Conservation (phyloP, 2,888 invertebrate genomes). For the Tanaodytes sp. region DNA sequence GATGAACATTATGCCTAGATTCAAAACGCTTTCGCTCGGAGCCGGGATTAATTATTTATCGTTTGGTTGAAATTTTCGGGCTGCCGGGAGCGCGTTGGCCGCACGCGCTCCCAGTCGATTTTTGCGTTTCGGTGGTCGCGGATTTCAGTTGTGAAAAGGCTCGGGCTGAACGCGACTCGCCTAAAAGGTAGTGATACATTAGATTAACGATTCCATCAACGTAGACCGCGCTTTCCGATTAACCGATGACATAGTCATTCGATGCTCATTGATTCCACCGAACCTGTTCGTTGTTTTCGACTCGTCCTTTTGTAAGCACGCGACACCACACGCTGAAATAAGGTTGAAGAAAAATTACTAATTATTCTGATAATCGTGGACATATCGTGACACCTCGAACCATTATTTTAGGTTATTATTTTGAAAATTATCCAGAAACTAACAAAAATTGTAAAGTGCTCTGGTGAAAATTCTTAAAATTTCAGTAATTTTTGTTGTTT, state of each 20-base stretch:
- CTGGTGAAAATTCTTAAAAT: no score
- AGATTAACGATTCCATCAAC: slow-evolving; percentile 59
- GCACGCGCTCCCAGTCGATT: slow-evolving; percentile 10
- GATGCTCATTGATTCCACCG: no score
- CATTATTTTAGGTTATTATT: no score
- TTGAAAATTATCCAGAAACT: no score
- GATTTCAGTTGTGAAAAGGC: slow-evolving; percentile 40
- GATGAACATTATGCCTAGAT: slow-evolving; percentile 65
- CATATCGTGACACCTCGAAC: no score
- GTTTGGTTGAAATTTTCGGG: slow-evolving; percentile 13
- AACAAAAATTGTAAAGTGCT: no score
- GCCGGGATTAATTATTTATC: slow-evolving; percentile 30
- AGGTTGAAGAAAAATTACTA: no score
- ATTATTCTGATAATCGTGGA: no score
- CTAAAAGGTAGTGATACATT: slow-evolving; percentile 69
- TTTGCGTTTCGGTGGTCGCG: slow-evolving; percentile 19
- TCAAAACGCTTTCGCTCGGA: slow-evolving; percentile 48
- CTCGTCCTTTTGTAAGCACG: slow-evolving; percentile 10
- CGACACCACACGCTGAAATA: no score
- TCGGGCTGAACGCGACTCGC: slow-evolving; percentile 59
- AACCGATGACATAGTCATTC: slow-evolving; percentile 59
- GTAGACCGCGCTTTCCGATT: slow-evolving; percentile 61
- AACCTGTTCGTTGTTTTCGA: slow-evolving; percentile 12
- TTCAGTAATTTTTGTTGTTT: no score
- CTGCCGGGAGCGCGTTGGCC: no score